These are phyloP conservation scores for Andinoacara biseriatus DNA, from an alignment of 2,113 vertebrate genomes.

Conservation along the genomic window DNA sequence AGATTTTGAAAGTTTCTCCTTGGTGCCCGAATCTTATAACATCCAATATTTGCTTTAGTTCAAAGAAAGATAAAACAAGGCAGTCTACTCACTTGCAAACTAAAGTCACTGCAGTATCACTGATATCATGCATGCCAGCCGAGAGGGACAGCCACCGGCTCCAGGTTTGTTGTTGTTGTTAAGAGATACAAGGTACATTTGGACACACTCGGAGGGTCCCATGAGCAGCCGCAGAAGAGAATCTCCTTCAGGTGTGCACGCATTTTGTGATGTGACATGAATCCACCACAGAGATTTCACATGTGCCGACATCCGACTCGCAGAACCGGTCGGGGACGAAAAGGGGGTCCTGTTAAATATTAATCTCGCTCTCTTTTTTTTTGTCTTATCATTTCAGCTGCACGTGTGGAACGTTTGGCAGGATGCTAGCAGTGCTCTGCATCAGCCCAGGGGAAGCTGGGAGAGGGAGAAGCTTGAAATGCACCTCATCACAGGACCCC, in stretches of 20 bases:
- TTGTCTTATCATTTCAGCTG: slow-evolving; percentile 60
- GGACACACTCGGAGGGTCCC: slow-evolving; percentile 45
- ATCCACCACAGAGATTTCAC: slow-evolving; percentile 42
- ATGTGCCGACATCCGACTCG: not conserved
- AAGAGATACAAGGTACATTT: slow-evolving; percentile 53
- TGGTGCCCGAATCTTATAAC: not conserved
- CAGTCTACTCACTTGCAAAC: not conserved
- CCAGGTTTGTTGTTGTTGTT: slow-evolving; percentile 45
- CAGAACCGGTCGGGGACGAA: not conserved
- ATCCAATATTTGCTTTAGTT: not conserved
- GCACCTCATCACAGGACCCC: slow-evolving; percentile 70
- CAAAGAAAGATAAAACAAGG: not conserved
- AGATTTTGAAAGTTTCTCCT: not conserved
- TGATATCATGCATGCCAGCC: slow-evolving; percentile 28
- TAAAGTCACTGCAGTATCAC: slow-evolving; percentile 9
- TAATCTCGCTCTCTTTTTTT: slow-evolving; percentile 22
- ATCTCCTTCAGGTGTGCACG: slow-evolving; percentile 47
- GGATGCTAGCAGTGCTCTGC: slow-evolving; percentile 44
- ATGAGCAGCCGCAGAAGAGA: slow-evolving; percentile 25
- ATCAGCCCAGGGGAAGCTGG: slow-evolving; percentile 57
- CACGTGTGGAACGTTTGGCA: slow-evolving; percentile 60
- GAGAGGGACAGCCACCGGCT: slow-evolving; percentile 1
- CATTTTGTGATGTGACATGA: slow-evolving; percentile 54
- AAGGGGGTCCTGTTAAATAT: slow-evolving; percentile 39
- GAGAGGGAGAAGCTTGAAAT: slow-evolving; percentile 62